These are phyloP conservation scores for Charadrius vociferus DNA, from an alignment of 2,113 vertebrate species.

Conservation along the genomic window DNA sequence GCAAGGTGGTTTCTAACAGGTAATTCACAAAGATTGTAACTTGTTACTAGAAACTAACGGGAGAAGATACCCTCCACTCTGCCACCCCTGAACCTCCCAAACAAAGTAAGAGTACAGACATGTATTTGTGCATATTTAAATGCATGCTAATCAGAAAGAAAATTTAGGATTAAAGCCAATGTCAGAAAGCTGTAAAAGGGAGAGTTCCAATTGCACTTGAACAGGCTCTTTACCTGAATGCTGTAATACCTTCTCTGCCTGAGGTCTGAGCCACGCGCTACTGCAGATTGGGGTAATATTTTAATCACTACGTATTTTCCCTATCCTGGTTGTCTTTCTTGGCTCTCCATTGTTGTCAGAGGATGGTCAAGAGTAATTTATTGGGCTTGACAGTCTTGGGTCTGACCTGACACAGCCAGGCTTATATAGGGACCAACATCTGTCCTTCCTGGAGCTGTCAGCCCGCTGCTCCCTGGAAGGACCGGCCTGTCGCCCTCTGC, in stretches of 20 bases:
- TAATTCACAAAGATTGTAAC: not conserved
- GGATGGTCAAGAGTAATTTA: not conserved
- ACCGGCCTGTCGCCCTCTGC: not conserved
- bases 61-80: not conserved
- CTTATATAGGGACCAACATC: not conserved
- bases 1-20: not conserved
- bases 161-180: not conserved
- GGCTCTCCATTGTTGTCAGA: not conserved
- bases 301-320: not conserved
- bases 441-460: not conserved
- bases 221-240: not conserved
- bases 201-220: not conserved
- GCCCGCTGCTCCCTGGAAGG: not conserved
- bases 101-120: not conserved
- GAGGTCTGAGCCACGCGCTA: not conserved
- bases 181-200: not conserved
- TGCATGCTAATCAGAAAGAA: not conserved
- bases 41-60: not conserved
- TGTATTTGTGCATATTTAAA: not conserved
- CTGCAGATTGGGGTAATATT: not conserved
- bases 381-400: not conserved
- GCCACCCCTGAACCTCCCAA: not conserved
- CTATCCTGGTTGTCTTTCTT: not conserved
- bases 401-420: not conserved
- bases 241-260: not conserved